Percentiles rank a stretch among this genome's conserved stretches.
Conservation (phyloP, 2,888 invertebrate species). For the Eretmocerus hayati region DNA sequence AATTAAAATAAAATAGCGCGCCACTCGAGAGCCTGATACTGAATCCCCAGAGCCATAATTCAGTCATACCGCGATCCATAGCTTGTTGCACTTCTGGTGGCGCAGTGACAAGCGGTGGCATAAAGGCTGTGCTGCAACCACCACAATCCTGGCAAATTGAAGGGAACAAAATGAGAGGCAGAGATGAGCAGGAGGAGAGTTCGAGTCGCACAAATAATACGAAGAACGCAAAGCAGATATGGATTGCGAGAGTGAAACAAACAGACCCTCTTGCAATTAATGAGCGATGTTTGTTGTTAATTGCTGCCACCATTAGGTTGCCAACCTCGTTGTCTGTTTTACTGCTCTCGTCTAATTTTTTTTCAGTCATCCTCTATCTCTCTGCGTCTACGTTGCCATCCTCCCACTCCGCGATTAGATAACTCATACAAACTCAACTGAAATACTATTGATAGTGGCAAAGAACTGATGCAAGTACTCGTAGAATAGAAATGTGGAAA, state of each 20-base stretch:
- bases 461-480: no score
- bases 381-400: no score
- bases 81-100: background rate
- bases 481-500: no score
- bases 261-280: constrained; percentile 41
- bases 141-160: constrained; percentile 8
- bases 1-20: constrained; percentile 18
- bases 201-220: background rate
- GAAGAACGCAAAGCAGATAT: background rate
- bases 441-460: no score
- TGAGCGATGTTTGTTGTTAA: constrained; percentile 49
- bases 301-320: constrained; percentile 47
- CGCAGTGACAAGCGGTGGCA: background rate
- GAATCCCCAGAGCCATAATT: constrained; percentile 6
- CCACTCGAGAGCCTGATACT: background rate
- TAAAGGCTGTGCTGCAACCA: no score
- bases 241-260: background rate
- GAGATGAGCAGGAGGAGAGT: no score
- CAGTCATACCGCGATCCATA: background rate
- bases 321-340: constrained; percentile 33
- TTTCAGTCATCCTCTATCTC: no score
- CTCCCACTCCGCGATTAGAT: background rate
- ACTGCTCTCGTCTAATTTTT: no score
- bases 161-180: constrained; percentile 5
- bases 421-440: no score